Base-by-base conservation (phyloP, 2,113 vertebrate species). In the Circaetus gallicus region DNA sequence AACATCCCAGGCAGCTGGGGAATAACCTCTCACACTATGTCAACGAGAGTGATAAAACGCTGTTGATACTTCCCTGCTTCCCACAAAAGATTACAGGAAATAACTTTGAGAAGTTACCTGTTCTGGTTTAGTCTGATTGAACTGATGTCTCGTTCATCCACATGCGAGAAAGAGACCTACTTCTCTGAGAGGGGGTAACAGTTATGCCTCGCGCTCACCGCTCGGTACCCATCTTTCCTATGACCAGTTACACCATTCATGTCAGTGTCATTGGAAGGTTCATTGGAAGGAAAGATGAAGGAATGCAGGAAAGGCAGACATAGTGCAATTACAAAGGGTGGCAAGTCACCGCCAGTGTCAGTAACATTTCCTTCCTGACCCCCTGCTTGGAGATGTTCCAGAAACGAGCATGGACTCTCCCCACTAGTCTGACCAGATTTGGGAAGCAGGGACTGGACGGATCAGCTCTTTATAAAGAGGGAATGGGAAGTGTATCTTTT, bases 141-240 rank as follows among this genome's bases (percentile, higher is more conserved):
- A 18, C 25, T 19, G 52, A 10, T 32, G 63, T 52, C 61, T 82
- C 5, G 0, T 58, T 71, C n/a, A 31, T 11, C 16, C 28, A 28
- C 49, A 38, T 0, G 0, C 3, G 36, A 36, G 43, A 58, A 52
- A 55, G 71, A 43, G 18, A 56, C 13, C 40, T 86, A 10, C 32
- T 52, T 73, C 34, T 86, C 2, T 16, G 16, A 69, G 53, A 11
- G 24, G 16, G 16, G 26, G 53, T 32, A 82, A 36, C 55, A 42
- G 34, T 22, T 55, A 18, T 7, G 32, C 42, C 55, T 85, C 0
- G 0, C 1, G 0, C 53, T 66, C 25, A 5, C 9, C 0, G 0
- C 5, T 16, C 19, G 11, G n/a, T 50, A 42, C 21, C 47, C 34
- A 10, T 38, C n/a, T 63, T 82, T 80, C 50, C 83, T 22, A 21